These are phyloP conservation scores for Lasioglossum malachurum DNA, from an alignment of 2,888 invertebrate species.

Conservation along the genomic window DNA sequence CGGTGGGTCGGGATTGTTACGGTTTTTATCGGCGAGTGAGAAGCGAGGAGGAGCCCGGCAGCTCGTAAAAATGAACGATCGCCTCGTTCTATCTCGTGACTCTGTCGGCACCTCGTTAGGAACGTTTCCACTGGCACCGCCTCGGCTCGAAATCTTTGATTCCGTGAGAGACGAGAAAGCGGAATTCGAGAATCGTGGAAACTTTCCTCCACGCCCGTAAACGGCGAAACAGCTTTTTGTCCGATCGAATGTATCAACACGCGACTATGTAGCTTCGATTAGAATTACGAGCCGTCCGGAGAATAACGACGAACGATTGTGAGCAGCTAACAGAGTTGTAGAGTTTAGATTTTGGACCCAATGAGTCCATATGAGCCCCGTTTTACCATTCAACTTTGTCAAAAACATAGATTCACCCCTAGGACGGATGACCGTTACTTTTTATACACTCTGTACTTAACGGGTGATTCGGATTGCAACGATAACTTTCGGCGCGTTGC, in stretches of 20 bases:
- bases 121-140: not conserved
- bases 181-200: no score
- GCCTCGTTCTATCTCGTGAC: not conserved
- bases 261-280: not conserved
- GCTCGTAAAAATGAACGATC: not conserved
- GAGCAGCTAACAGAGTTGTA: no score
- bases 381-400: no score
- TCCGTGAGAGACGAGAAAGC: not conserved
- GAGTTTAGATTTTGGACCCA: no score
- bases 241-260: not conserved
- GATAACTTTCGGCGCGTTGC: not conserved
- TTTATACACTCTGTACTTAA: no score
- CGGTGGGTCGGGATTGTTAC: not conserved
- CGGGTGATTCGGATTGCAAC: not conserved
- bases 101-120: not conserved
- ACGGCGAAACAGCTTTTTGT: not conserved
- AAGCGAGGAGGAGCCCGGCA: not conserved
- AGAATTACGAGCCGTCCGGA: not conserved
- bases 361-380: no score
- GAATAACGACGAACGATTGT: no score
- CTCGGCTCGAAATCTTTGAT: not conserved
- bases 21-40: not conserved
- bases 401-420: no score
- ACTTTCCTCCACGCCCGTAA: no score
- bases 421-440: no score